phyloP scores from a whole-genome alignment of 1,140 invertebrate species.

The Euura lappo region DNA sequence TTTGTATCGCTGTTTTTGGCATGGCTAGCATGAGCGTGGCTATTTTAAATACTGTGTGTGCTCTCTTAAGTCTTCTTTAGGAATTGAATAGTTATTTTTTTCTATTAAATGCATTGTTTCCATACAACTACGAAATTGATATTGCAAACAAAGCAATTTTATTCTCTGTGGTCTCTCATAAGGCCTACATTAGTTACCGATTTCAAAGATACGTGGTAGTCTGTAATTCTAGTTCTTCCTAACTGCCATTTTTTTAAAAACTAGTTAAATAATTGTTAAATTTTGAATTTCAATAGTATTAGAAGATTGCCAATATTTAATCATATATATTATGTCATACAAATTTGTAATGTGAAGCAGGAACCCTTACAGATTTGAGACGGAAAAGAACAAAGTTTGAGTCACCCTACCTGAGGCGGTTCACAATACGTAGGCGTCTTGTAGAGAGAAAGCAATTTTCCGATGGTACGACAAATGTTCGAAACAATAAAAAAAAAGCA shows the following conservation, averaged over 20 bases:
- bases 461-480: slow-evolving; percentile 42
- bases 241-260: not conserved
- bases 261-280: no score
- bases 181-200: not conserved
- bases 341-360: slow-evolving; percentile 28
- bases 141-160: not conserved
- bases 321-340: not conserved
- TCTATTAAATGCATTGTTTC: not conserved
- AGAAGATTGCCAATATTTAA: not conserved
- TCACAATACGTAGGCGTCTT: slow-evolving; percentile 22
- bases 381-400: slow-evolving; percentile 56
- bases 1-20: slow-evolving; percentile 34
- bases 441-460: slow-evolving; percentile 34
- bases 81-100: not conserved
- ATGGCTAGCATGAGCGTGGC: slow-evolving; percentile 32
- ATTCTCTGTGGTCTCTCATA: not conserved
- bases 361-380: slow-evolving; percentile 50
- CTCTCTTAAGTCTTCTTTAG: not conserved
- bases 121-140: slow-evolving; percentile 12
- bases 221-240: not conserved
- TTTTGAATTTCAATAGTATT: no score
- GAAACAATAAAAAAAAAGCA: slow-evolving; percentile 8
- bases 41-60: slow-evolving; percentile 26
- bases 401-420: slow-evolving; percentile 9
- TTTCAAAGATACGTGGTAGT: not conserved